Percentiles rank a stretch among this genome's conserved stretches.
Evolutionary conservation across 2,113 vertebrate species (phyloP).

Genomic region (Pionites leucogaster): DNA sequence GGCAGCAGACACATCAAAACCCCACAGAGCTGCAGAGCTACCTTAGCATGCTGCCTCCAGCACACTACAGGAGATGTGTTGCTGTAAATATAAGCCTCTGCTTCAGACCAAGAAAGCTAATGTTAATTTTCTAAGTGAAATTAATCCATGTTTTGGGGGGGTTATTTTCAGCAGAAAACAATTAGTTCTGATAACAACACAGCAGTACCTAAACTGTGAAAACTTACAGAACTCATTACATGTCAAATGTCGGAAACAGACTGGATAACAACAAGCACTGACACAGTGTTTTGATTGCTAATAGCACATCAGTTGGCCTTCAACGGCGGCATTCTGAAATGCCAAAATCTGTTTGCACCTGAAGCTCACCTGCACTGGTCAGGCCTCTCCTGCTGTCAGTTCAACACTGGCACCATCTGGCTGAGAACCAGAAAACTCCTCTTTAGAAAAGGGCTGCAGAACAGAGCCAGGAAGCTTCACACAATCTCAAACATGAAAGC

Average conservation of each 20-base stretch:
- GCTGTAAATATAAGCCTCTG: neutral
- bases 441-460: neutral
- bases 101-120: neutral
- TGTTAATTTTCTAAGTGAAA: neutral
- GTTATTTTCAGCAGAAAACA: neutral
- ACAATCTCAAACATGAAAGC: neutral
- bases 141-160: neutral
- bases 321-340: neutral
- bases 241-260: neutral
- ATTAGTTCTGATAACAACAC: neutral
- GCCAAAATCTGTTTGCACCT: neutral
- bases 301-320: neutral
- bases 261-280: neutral
- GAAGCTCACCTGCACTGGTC: neutral
- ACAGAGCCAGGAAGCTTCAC: neutral
- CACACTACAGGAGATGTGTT: neutral
- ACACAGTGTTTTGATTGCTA: neutral
- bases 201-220: neutral
- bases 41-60: neutral
- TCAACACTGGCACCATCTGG: neutral
- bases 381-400: neutral
- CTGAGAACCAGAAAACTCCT: neutral
- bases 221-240: neutral
- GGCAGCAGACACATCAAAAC: neutral
- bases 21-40: neutral